A percentile compares a stretch with the other conserved stretches of the same genome.
phyloP scores from a whole-genome alignment of 2,888 invertebrate species.

The Ophion ventricosus region DNA sequence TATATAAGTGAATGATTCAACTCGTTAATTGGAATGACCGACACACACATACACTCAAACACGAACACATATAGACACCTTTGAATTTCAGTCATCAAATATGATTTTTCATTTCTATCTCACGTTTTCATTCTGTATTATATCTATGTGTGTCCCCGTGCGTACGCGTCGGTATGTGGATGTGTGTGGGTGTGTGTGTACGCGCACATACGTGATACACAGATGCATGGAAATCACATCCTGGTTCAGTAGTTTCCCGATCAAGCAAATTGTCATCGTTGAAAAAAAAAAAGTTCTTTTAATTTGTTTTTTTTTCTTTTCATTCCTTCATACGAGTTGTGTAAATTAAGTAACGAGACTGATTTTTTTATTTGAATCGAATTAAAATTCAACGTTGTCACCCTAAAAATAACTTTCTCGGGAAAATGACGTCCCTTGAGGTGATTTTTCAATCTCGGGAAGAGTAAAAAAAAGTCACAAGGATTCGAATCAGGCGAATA shows the following conservation, averaged over 20 bases:
- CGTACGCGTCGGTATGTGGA: background rate
- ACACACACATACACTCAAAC: slow-evolving; percentile 34
- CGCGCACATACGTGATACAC: slow-evolving; percentile 3
- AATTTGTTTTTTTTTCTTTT: slow-evolving; percentile 52
- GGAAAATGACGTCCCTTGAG: too few species aligned
- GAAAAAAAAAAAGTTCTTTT: slow-evolving; percentile 42
- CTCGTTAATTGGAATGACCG: slow-evolving; percentile 43
- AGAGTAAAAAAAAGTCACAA: too few species aligned
- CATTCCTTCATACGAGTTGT: slow-evolving; percentile 44
- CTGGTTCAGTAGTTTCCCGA: slow-evolving; percentile 44
- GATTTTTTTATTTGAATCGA: too few species aligned
- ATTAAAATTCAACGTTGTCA: too few species aligned
- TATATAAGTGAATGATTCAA: slow-evolving; percentile 54
- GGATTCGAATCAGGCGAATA: too few species aligned
- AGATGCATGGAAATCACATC: slow-evolving; percentile 27
- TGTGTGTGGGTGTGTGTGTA: slow-evolving; percentile 24
- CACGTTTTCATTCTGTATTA: slow-evolving; percentile 31
- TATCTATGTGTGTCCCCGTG: slow-evolving; percentile 33
- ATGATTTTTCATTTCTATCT: slow-evolving; percentile 56
- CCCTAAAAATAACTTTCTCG: too few species aligned
- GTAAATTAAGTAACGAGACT: too few species aligned
- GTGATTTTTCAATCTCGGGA: too few species aligned
- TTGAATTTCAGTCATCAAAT: slow-evolving; percentile 62
- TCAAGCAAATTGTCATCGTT: slow-evolving; percentile 39
- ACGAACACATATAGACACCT: slow-evolving; percentile 68